Percentiles rank a stretch among this genome's conserved stretches.
phyloP scores from a whole-genome alignment of 2,797 vertebrate species.

The Pseudochromis fuscus region DNA sequence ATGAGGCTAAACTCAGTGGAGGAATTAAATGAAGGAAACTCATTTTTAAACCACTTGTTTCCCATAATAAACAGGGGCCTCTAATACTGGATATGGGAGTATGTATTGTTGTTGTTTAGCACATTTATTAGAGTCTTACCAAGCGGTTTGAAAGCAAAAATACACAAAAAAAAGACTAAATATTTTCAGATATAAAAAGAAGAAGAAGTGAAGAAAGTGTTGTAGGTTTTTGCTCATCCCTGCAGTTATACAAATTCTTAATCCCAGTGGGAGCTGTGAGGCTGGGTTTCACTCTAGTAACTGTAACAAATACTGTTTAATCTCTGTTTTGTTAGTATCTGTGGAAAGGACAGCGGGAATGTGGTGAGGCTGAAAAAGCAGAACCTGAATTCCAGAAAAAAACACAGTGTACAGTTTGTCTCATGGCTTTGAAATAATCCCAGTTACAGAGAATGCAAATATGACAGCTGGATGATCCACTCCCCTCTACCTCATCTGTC shows the following conservation, averaged over 20 bases:
- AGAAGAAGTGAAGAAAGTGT: neutral
- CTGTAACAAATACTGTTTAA: neutral
- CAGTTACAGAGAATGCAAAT: too few species aligned
- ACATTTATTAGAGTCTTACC: neutral
- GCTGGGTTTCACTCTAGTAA: neutral
- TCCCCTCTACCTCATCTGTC: too few species aligned
- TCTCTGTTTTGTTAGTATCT: neutral
- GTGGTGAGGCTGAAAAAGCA: too few species aligned
- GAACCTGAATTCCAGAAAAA: too few species aligned
- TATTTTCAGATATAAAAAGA: neutral
- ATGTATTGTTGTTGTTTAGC: neutral
- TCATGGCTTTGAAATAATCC: too few species aligned
- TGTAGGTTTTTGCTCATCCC: neutral
- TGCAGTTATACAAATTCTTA: neutral
- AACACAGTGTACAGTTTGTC: too few species aligned
- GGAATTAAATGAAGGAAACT: neutral
- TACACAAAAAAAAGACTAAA: neutral
- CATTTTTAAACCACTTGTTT: neutral
- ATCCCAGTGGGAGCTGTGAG: neutral
- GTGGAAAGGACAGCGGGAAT: too few species aligned
- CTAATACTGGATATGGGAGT: neutral
- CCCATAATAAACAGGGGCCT: neutral
- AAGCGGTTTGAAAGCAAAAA: neutral
- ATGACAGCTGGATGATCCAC: too few species aligned
- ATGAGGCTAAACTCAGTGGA: neutral